A percentile compares a stretch with the other conserved stretches of the same genome.
These are phyloP conservation scores for Galendromus occidentalis DNA, from an alignment of 1,140 invertebrate species.

Conservation along the genomic window DNA sequence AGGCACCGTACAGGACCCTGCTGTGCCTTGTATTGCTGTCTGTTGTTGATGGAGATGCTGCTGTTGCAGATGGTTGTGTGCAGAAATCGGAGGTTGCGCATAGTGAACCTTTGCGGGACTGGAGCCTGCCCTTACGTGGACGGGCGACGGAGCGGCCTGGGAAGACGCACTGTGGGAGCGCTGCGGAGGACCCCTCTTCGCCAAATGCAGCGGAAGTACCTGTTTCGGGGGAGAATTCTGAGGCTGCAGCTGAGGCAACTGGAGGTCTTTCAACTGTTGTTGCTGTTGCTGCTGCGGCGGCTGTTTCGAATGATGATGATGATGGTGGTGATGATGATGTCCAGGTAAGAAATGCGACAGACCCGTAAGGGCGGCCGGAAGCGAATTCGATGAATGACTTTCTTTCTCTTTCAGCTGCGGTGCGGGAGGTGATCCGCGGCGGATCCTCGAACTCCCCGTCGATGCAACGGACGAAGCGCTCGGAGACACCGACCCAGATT, in stretches of 20 bases:
- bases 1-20: neutral
- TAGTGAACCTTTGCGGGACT: slow-evolving; percentile 7
- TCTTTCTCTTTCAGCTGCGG: neutral
- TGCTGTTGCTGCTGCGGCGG: neutral
- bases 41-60: neutral
- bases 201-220: slow-evolving; percentile 10
- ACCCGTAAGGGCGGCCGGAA: neutral
- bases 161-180: slow-evolving; percentile 8
- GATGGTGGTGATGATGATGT: slow-evolving; percentile 6
- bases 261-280: neutral
- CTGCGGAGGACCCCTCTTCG: slow-evolving; percentile 9
- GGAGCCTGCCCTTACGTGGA: slow-evolving; percentile 6
- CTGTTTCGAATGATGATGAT: neutral
- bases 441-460: neutral
- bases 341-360: neutral
- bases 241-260: no score
- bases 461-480: neutral
- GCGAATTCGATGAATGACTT: neutral
- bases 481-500: neutral
- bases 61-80: neutral
- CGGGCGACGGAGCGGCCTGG: slow-evolving; percentile 10
- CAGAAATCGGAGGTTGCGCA: neutral
- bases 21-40: neutral
- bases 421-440: slow-evolving; percentile 1
- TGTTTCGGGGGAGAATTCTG: neutral